Conservation (phyloP, 1,140 invertebrate species). For the Diorhabda carinulata region DNA sequence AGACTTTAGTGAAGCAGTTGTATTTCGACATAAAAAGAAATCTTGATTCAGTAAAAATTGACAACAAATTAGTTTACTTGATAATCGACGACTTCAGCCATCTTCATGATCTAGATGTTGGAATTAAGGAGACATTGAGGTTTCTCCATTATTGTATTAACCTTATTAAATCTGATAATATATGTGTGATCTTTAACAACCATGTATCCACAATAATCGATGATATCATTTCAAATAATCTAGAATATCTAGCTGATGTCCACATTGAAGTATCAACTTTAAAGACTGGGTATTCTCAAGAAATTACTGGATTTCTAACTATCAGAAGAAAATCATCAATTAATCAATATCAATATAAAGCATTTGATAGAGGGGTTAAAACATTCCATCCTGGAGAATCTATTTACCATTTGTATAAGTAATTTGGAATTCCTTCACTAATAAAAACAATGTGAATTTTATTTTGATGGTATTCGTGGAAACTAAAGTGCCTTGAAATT, state of each 20-base stretch:
- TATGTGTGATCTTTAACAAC: slow-evolving; percentile 47
- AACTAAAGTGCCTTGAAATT: too few relatives aligned
- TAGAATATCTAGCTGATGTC: slow-evolving; percentile 60
- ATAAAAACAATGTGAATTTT: too few relatives aligned
- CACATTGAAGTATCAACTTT: slow-evolving; percentile 60
- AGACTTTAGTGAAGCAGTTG: slow-evolving; percentile 39
- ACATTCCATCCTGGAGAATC: slow-evolving; percentile 60
- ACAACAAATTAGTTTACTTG: slow-evolving; percentile 46
- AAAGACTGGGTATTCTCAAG: slow-evolving; percentile 61
- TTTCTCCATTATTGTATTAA: slow-evolving; percentile 53
- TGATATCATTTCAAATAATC: slow-evolving; percentile 53
- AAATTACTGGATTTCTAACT: slow-evolving; percentile 63
- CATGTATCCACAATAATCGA: slow-evolving; percentile 55
- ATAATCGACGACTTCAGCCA: slow-evolving; percentile 69
- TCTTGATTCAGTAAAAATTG: slow-evolving; percentile 19
- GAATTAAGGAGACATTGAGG: slow-evolving; percentile 52
- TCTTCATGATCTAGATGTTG: slow-evolving; percentile 60
- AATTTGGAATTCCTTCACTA: slow-evolving; percentile 5
- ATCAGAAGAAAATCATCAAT: slow-evolving; percentile 52
- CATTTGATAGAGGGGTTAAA: slow-evolving; percentile 67
- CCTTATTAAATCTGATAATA: slow-evolving; percentile 42
- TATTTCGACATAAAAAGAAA: slow-evolving; percentile 39
- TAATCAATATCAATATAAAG: slow-evolving; percentile 60
- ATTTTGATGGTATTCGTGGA: too few relatives aligned
- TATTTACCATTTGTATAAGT: slow-evolving; percentile 39